Conservation (phyloP, 2,888 invertebrate species). For the Eristalinus sepulchralis region DNA sequence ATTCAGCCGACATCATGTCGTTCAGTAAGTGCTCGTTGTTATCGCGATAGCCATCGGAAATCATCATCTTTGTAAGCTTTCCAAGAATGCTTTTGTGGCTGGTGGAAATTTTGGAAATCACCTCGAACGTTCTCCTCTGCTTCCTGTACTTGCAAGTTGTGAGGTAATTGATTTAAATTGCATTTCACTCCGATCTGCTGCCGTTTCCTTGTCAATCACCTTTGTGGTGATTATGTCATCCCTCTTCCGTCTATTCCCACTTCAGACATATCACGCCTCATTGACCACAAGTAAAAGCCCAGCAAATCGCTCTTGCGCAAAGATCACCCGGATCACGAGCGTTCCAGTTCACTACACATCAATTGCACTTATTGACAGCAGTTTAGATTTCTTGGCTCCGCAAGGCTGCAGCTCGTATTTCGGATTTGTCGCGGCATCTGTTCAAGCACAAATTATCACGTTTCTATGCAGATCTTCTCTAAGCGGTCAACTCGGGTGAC, state of each 20-base stretch:
- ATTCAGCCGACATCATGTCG: background rate
- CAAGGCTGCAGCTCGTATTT: background rate
- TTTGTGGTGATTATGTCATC: slow-evolving; percentile 9
- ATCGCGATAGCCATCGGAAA: background rate
- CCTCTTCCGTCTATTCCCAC: background rate
- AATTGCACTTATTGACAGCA: slow-evolving; percentile 49
- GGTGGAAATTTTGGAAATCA: background rate
- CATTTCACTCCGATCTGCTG: background rate
- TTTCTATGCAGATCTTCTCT: background rate
- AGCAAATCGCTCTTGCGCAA: slow-evolving; percentile 49
- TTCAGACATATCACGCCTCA: slow-evolving; percentile 39
- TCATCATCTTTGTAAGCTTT: background rate
- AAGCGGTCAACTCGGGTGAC: slow-evolving; percentile 5
- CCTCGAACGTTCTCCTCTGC: background rate
- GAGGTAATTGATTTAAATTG: background rate
- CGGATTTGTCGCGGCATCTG: background rate
- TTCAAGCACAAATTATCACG: background rate
- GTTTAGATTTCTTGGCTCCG: background rate
- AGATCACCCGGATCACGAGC: slow-evolving; percentile 29
- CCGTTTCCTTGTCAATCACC: too few species aligned
- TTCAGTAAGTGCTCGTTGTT: background rate
- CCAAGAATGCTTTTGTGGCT: background rate
- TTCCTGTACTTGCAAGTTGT: background rate
- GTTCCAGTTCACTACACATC: slow-evolving; percentile 51
- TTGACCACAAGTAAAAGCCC: slow-evolving; percentile 41